Evolutionary conservation across 2,888 invertebrate species (phyloP).

Genomic region (Himalopsyche anomala): DNA sequence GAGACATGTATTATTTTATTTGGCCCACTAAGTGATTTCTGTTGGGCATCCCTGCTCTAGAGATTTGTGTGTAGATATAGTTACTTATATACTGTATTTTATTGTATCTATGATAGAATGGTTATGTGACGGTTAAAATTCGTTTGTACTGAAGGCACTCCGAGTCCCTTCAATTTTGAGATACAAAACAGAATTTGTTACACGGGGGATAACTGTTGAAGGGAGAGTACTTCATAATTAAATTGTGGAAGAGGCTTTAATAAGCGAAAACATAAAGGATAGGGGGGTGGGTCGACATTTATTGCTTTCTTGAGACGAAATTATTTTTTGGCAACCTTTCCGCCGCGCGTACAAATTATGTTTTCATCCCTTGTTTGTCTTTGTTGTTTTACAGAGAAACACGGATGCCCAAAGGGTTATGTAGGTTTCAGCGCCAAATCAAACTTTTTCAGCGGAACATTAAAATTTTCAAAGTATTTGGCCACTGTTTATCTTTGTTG

Average conservation of each 20-base stretch:
- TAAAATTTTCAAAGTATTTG: too few species aligned
- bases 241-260: slow-evolving; percentile 60
- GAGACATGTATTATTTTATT: too few species aligned
- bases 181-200: slow-evolving; percentile 14
- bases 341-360: slow-evolving; percentile 22
- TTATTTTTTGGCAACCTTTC: slow-evolving; percentile 51
- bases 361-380: slow-evolving; percentile 34
- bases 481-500: too few species aligned
- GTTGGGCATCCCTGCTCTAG: too few species aligned
- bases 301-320: slow-evolving; percentile 54
- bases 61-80: too few species aligned
- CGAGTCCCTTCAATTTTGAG: not conserved
- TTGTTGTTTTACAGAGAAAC: slow-evolving; percentile 8
- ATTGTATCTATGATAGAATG: not conserved
- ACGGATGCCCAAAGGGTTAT: not conserved
- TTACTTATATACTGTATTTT: too few species aligned
- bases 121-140: slow-evolving; percentile 18
- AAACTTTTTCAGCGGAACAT: not conserved
- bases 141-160: not conserved
- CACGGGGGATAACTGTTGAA: slow-evolving; percentile 21
- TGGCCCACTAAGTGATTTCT: too few species aligned
- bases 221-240: slow-evolving; percentile 60
- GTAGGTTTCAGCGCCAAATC: not conserved
- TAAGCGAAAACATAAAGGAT: slow-evolving; percentile 62
- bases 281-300: slow-evolving; percentile 53